Conservation (phyloP, 2,888 invertebrate species). For the Pheosia tremula region DNA sequence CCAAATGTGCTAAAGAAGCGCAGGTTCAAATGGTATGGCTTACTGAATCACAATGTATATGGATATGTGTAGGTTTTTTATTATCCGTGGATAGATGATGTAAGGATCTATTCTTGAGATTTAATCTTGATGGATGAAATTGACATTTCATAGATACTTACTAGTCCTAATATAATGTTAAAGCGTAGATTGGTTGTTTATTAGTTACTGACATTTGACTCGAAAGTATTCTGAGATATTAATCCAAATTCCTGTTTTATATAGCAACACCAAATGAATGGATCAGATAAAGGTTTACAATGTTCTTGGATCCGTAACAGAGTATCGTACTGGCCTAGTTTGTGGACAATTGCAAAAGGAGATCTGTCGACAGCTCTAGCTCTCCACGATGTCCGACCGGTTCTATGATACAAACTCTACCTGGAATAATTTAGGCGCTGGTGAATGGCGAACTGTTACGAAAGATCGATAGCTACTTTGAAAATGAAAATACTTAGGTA, state of each 20-base stretch:
- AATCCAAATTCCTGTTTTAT: neutral
- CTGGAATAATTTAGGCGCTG: neutral
- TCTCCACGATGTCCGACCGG: neutral
- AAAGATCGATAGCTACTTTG: neutral
- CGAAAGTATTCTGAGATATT: neutral
- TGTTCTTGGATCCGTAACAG: conserved; percentile 3
- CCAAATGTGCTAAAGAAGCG: too few species aligned
- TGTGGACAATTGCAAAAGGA: conserved; percentile 12
- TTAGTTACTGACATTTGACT: too few species aligned
- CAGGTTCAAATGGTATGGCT: too few species aligned
- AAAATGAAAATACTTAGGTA: neutral
- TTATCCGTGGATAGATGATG: too few species aligned
- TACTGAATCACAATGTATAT: too few species aligned
- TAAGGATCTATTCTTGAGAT: too few species aligned
- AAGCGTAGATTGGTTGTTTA: too few species aligned
- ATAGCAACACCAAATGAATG: neutral
- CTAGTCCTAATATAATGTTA: too few species aligned
- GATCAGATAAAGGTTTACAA: conserved; percentile 9
- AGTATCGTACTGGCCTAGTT: conserved; percentile 11
- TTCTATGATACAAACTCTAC: neutral
- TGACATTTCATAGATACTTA: too few species aligned
- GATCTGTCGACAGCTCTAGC: neutral
- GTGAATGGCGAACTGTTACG: conserved; percentile 3
- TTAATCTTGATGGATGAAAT: too few species aligned
- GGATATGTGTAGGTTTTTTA: too few species aligned